Base-by-base conservation (phyloP, 2,113 vertebrate genomes). In the Carollia perspicillata region DNA sequence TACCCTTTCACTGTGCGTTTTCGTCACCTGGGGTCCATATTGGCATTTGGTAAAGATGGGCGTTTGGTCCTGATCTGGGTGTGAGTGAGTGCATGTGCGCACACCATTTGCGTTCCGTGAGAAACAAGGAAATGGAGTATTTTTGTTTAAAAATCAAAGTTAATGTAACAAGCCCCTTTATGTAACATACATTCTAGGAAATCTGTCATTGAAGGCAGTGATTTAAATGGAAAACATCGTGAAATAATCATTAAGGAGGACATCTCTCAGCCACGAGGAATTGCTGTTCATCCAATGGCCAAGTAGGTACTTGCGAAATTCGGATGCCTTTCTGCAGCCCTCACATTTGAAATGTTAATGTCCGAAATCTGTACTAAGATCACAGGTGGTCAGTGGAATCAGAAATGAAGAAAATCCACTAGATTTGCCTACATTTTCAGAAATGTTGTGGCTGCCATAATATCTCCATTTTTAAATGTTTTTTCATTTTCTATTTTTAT, bases 231-330 rank as follows among this genome's bases (percentile, higher is more conserved):
- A 95, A 97, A 97, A 86, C 97, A 98, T 93, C 98, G 97, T 94
- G 97, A 99, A 98, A 97, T 98, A 6, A 92, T 99, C 93, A 92
- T 99, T 78, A 97, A 98, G 66, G 95, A 98, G 77, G 97, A 97
- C 37, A 84, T 99, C 58, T 98, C 98, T 51, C 98, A 99, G 84
- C 99, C 99, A 17, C 98, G 98, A 98, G 99, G 99, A 95, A 99
- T 99, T 74, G 98, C 98, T 53, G 95, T 99, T 95, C 99, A 99
- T 97, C 99, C 99, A 8, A 96, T 98, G 96, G 98, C 98, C 93
- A 99, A 99, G 99, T 99, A 99, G 98, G 99, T 92, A 89, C 28
- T 81, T 78, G 88, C 91, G 84, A 96, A 78, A 93, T 71, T 0
- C 49, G 35, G 37, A 28, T 2, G 8, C 28, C 8, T 37, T 66